Conservation (phyloP, 2,797 vertebrate genomes). For the Ctenochaetus hawaiiensis region DNA sequence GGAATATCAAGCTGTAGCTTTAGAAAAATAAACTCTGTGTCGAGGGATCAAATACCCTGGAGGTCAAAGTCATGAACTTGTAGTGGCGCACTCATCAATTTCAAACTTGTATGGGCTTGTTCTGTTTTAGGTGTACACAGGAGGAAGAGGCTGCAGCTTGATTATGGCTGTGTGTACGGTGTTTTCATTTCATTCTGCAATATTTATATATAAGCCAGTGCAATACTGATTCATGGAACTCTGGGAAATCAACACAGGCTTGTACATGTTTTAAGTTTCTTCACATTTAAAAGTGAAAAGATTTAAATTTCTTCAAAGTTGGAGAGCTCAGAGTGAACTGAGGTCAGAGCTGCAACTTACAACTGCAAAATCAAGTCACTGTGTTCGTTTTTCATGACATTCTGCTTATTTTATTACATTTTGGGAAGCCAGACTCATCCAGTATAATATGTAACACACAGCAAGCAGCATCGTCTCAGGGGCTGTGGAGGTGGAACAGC, state of each 20-base stretch:
- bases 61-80: constrained; percentile 90
- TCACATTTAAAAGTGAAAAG: neutral
- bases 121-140: constrained; percentile 82
- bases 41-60: constrained; percentile 90
- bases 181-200: constrained; percentile 56
- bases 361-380: constrained; percentile 41
- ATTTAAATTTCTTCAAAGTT: constrained; percentile 7
- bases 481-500: constrained; percentile 11
- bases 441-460: constrained; percentile 15
- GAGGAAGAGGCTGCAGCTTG: constrained; percentile 67
- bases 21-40: constrained; percentile 96
- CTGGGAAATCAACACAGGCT: constrained; percentile 24
- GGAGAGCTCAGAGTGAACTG: constrained; percentile 7
- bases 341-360: constrained; percentile 17
- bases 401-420: constrained; percentile 56
- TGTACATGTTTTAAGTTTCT: neutral
- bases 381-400: constrained; percentile 45
- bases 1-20: constrained; percentile 97
- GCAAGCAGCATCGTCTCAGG: constrained; percentile 8
- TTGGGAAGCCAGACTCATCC: constrained; percentile 35
- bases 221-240: constrained; percentile 14
- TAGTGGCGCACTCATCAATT: constrained; percentile 86
- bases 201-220: constrained; percentile 50
- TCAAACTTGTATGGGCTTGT: constrained; percentile 87
- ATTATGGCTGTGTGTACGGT: constrained; percentile 71